A percentile compares a stretch with the other conserved stretches of the same genome.
Evolutionary conservation across 2,888 invertebrate genomes (phyloP).

Genomic region (Drosophila hamatofila): DNA sequence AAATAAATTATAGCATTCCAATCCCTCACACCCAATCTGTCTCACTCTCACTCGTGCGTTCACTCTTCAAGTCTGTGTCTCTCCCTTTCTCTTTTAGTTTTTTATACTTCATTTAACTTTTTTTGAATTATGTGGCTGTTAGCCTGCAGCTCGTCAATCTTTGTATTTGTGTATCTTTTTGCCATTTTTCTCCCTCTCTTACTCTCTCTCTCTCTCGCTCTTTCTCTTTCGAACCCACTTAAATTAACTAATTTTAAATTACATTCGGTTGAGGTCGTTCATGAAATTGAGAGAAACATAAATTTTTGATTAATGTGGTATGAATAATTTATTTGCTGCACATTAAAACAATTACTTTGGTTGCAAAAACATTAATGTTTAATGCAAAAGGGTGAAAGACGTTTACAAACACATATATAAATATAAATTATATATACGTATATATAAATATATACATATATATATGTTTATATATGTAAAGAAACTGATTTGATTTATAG

Average conservation of each 20-base stretch:
- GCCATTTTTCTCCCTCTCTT: neutral
- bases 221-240: neutral
- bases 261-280: constrained; percentile 14
- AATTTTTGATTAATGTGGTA: constrained; percentile 19
- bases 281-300: constrained; percentile 10
- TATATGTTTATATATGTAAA: neutral
- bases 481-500: neutral
- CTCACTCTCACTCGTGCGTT: neutral
- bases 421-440: neutral
- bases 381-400: constrained; percentile 2
- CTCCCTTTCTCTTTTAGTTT: neutral
- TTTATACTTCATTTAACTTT: constrained; percentile 6
- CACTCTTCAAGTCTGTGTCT: neutral
- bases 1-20: constrained; percentile 7
- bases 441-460: neutral
- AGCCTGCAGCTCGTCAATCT: constrained; percentile 7
- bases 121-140: constrained; percentile 5
- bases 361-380: constrained; percentile 6
- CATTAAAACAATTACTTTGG: constrained; percentile 19
- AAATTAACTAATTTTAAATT: constrained; percentile 19
- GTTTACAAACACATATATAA: neutral
- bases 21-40: neutral
- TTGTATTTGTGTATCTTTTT: neutral
- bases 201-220: neutral
- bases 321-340: constrained; percentile 17